phyloP scores from a whole-genome alignment of 2,888 invertebrate genomes.

The Stenchaetothrips biformis region DNA sequence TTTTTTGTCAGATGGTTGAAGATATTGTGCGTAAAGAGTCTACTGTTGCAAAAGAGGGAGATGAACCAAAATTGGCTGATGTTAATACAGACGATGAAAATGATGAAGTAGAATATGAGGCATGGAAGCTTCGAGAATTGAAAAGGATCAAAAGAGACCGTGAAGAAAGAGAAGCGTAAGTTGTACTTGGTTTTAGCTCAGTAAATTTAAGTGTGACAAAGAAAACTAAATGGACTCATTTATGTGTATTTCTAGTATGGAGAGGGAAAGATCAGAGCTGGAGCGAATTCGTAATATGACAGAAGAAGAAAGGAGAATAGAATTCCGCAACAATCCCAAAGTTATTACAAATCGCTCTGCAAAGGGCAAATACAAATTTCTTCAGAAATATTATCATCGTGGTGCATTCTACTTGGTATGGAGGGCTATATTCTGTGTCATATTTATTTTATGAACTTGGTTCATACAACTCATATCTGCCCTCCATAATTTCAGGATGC shows the following conservation, averaged over 20 bases:
- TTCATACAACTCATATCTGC: not conserved
- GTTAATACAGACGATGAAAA: conserved; percentile 93
- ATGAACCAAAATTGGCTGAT: conserved; percentile 73
- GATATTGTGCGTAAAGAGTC: conserved; percentile 82
- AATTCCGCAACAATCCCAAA: conserved; percentile 86
- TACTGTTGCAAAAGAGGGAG: conserved; percentile 55
- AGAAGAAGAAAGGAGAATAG: conserved; percentile 91
- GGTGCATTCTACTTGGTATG: conserved; percentile 91
- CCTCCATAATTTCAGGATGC: conserved; percentile 55
- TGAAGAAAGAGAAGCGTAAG: conserved; percentile 89
- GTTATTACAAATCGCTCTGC: conserved; percentile 86
- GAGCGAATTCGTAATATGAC: conserved; percentile 89
- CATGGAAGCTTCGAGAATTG: conserved; percentile 96
- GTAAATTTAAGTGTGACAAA: conserved; percentile 22
- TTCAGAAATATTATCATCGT: conserved; percentile 99
- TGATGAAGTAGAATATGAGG: conserved; percentile 93
- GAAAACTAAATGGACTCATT: too few species aligned
- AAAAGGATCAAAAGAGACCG: conserved; percentile 93
- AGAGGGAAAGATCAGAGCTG: conserved; percentile 81
- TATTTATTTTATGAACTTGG: not conserved
- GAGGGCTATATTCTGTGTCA: conserved; percentile 8
- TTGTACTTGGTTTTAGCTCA: conserved; percentile 38
- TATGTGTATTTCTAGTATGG: conserved; percentile 55
- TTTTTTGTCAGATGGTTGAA: conserved; percentile 64
- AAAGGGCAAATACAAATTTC: conserved; percentile 98